Evolutionary conservation across 2,797 vertebrate genomes (phyloP), one percentile per base, ranked within the genome.

Genomic region (Luscinia megarhynchos): DNA sequence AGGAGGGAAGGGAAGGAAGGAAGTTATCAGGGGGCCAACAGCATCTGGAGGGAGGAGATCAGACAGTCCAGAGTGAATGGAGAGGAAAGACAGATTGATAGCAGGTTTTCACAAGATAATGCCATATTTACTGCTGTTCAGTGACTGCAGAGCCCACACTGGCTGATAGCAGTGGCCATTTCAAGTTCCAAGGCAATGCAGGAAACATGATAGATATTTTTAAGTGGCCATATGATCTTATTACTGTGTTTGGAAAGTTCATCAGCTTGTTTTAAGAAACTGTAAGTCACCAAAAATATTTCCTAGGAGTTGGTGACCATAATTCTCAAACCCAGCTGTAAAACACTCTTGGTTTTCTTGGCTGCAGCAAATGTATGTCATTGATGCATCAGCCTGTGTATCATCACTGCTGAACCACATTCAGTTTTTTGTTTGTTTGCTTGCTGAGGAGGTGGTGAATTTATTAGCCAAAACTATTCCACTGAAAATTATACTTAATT

Each of bases 61-160:
- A 86, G 91, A 73, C 73, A 69, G 76, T 64, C 36, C 87, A 88
- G 90, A 87, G 68, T 63, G 57, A 92, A 78, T 78, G 43, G 73
- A 89, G 54, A 93, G 55, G 80, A 70, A 91, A 84, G 89, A 40
- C 48, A 87, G 87, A 84, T 94, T 90, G 92, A 74, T 84, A 68
- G 22, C 61, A 87, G 70, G 46, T 88, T 96, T 96, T 94, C 81
- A 83, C 77, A 89, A 93, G 91, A 90, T 92, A 93, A 79, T 90
- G 78, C 58, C 46, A 5, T 94, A 81, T 80, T 93, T 93, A 66
- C 80, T 80, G 57, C 63, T 87, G 4, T 57, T 84, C 32, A 55
- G 53, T 67, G 66, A 68, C 16, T 77, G 77, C 61, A 90, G 81
- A 92, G n/a, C 51, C 45, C 68, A 36, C 0, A 0, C 40, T 81